Conservation (phyloP, 2,888 invertebrate species). For the Pyrgus malvae region DNA sequence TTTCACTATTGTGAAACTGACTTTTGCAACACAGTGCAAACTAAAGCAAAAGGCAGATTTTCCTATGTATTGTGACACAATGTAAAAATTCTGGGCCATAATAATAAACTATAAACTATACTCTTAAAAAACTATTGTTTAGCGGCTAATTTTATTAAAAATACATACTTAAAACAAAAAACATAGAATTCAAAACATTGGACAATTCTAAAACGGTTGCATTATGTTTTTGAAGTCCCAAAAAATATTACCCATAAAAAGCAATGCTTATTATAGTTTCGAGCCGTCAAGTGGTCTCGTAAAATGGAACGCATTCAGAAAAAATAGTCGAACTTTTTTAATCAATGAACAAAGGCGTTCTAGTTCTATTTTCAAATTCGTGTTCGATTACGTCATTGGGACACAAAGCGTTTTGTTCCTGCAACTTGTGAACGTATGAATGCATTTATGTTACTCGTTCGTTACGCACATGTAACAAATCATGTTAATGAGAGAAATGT, state of each 20-base stretch:
- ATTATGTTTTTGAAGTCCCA: slow-evolving; percentile 24
- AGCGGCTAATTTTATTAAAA: no score
- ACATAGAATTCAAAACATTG: slow-evolving; percentile 6
- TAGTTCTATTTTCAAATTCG: slow-evolving; percentile 65
- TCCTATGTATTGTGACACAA: no score
- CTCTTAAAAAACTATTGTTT: no score
- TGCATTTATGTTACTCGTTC: slow-evolving; percentile 47
- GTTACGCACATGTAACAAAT: slow-evolving; percentile 48
- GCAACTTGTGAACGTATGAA: slow-evolving; percentile 53
- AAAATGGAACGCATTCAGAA: slow-evolving; percentile 34
- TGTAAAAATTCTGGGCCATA: no score
- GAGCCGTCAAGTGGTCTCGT: slow-evolving; percentile 30
- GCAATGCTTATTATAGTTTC: slow-evolving; percentile 17
- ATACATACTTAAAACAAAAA: neutral
- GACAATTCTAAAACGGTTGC: slow-evolving; percentile 13
- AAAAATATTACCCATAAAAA: slow-evolving; percentile 40
- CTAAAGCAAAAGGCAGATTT: neutral
- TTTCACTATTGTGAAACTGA: no score
- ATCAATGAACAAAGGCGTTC: slow-evolving; percentile 58
- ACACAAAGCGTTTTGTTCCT: slow-evolving; percentile 60
- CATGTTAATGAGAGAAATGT: slow-evolving; percentile 35
- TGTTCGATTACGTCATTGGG: slow-evolving; percentile 60
- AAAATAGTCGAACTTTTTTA: slow-evolving; percentile 40
- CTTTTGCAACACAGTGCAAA: no score
- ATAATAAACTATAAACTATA: neutral